Conservation (phyloP, 2,888 invertebrate species). For the Lottia scabra region DNA sequence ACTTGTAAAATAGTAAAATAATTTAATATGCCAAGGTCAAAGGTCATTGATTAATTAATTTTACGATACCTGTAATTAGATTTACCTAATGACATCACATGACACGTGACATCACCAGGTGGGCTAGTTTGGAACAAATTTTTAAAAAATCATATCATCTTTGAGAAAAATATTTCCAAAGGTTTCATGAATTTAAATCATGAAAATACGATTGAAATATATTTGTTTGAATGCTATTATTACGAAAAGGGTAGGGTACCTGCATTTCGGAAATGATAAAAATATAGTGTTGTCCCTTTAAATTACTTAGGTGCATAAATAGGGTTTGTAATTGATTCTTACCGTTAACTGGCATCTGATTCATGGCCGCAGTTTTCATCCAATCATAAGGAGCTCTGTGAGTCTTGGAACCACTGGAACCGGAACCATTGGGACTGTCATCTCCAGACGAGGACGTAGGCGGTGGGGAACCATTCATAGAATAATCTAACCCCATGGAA, state of each 20-base stretch:
- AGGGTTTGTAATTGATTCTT: slow-evolving; percentile 17
- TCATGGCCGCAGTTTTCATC: slow-evolving; percentile 58
- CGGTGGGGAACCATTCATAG: background rate
- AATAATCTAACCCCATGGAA: background rate
- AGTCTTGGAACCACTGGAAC: slow-evolving; percentile 42
- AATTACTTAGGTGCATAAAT: too few species aligned
- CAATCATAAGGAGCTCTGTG: slow-evolving; percentile 60
- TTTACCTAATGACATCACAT: background rate
- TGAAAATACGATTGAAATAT: too few species aligned
- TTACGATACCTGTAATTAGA: background rate
- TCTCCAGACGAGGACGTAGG: background rate
- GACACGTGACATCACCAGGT: background rate
- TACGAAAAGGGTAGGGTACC: too few species aligned
- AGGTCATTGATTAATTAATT: background rate
- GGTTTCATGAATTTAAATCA: too few species aligned
- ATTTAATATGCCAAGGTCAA: background rate
- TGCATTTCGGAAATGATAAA: too few species aligned
- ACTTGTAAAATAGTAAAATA: background rate
- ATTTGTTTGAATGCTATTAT: too few species aligned
- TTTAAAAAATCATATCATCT: too few species aligned
- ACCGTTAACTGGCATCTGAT: slow-evolving; percentile 49
- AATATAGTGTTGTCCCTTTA: too few species aligned
- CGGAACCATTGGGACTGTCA: slow-evolving; percentile 39
- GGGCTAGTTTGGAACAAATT: background rate
- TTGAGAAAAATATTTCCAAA: too few species aligned